Evolutionary conservation across 2,797 vertebrate genomes (phyloP), one percentile per base, ranked within the genome.

Genomic region (Euthynnus affinis): DNA sequence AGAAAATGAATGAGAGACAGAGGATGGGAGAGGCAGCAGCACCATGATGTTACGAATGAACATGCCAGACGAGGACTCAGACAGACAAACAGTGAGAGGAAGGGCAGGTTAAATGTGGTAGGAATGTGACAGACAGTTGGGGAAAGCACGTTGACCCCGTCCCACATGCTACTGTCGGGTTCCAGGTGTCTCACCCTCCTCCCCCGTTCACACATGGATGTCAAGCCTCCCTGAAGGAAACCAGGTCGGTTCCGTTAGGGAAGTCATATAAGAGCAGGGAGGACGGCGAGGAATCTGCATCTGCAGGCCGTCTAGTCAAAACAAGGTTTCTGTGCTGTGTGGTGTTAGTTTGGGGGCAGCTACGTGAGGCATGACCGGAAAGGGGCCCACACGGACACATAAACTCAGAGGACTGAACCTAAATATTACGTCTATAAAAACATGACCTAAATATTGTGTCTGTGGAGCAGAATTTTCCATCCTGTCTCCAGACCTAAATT

Each of bases 381-480:
- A 92, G 88, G 66, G 83, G 87, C 85, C 79, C 46, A 65, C 74
- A 63, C 0, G 66, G 82, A 87, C 73, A 75, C 71, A 86, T 84
- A 92, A 92, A 92, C 83, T 68, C 65, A 9, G 3, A 79, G 71
- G 62, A 69, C 81, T 76, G 53, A 90, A 88, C 84, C 87, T 89
- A 94, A 93, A 94, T 93, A 93, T 94, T 93, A 91, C 63, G 88
- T 91, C 93, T 94, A 82, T 87, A 82, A 91, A 85, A 92, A 85
- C 78, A 81, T 86, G 87, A 89, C 89, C 89, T 82, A 92, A 92
- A 93, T 92, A 92, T 92, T 91, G 89, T 86, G 91, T 92, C 91
- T 91, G 79, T 49, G 57, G 64, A 83, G 68, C 52, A 78, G 60
- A 75, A 40, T 74, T 90, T 90, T 89, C 90, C 89, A 84, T 89